Evolutionary conservation across 2,797 vertebrate species (phyloP).

Genomic region (Muraenolepis orangiensis): DNA sequence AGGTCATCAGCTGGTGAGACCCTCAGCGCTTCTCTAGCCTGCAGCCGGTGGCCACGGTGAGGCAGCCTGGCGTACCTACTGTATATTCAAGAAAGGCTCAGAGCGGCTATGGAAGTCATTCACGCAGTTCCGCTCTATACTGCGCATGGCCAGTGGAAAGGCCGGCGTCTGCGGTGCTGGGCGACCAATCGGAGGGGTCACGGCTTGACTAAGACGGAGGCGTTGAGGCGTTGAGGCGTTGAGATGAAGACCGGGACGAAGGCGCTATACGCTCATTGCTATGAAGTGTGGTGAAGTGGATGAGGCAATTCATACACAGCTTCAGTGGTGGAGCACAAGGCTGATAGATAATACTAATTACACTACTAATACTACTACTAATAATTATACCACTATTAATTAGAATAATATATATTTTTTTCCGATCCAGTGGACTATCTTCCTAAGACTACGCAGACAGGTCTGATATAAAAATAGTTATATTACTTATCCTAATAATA

Average conservation of each 20-base stretch:
- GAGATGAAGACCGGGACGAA: slow-evolving; percentile 57
- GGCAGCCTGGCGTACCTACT: too few relatives aligned
- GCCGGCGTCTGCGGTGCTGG: slow-evolving; percentile 39
- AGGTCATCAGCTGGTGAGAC: neutral
- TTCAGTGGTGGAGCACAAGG: neutral
- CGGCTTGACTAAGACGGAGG: slow-evolving; percentile 37
- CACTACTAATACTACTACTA: too few relatives aligned
- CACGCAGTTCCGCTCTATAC: slow-evolving; percentile 37
- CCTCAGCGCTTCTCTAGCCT: neutral
- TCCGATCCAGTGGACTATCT: too few relatives aligned
- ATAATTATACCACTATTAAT: too few relatives aligned
- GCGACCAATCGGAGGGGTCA: slow-evolving; percentile 46
- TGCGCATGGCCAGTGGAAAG: too few relatives aligned
- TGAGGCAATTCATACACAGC: neutral
- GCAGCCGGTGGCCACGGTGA: neutral
- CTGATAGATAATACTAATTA: neutral
- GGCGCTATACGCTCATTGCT: slow-evolving; percentile 18
- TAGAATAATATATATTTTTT: too few relatives aligned
- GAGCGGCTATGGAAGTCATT: slow-evolving; percentile 23
- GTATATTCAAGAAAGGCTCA: too few relatives aligned
- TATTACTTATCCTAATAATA: neutral
- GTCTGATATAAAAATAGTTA: neutral
- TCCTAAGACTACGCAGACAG: too few relatives aligned
- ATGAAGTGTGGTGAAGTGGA: neutral
- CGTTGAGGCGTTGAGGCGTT: slow-evolving; percentile 33